Evolutionary conservation across 2,888 invertebrate genomes (phyloP), one percentile per base, ranked within the genome.

Genomic region (Agapetus fuscipes): DNA sequence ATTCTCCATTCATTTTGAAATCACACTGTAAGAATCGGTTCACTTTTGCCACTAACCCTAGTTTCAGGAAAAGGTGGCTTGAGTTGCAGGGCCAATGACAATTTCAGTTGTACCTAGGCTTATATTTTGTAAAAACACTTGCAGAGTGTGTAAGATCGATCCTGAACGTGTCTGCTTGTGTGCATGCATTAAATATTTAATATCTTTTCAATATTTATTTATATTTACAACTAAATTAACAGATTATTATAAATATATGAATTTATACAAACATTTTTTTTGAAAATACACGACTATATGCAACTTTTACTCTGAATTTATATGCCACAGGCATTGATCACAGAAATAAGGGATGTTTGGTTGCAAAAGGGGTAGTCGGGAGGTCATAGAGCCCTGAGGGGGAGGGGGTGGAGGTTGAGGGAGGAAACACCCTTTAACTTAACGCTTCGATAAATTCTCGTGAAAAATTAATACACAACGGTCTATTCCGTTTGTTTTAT

Each of bases 301-400:
- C 32, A n/a, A n/a, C n/a, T n/a, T n/a, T n/a, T n/a, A n/a, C n/a
- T 34, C 41, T 46, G 38, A 46, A 46, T 46, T 46, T 46, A 46
- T 46, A 37, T 46, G 43, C 46, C 46, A 46, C 41, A 46, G 43
- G 37, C 46, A 43, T 41, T 43, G 46, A 46, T 46, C 46, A 41
- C 41, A 39, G 41, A 43, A 40, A 25, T 25, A 10, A 15, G 39
- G 20, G 15, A 16, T 17, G 33, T 16, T 16, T 16, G 25, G n/a
- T n/a, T n/a, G n/a, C n/a, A n/a, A n/a, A n/a, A n/a, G n/a, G 37
- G 12, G 12, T 20, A 9, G 20, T 4, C 20, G 20, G 20, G 20
- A 20, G 4, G n/a, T n/a, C n/a, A n/a, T 4, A 20, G 7, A 24
- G 17, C 20, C 25, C 20, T 20, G 36, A 24, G 31, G 5, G 13